Base-by-base conservation (phyloP, 2,113 vertebrate genomes). In the Tachysurus vachellii region DNA sequence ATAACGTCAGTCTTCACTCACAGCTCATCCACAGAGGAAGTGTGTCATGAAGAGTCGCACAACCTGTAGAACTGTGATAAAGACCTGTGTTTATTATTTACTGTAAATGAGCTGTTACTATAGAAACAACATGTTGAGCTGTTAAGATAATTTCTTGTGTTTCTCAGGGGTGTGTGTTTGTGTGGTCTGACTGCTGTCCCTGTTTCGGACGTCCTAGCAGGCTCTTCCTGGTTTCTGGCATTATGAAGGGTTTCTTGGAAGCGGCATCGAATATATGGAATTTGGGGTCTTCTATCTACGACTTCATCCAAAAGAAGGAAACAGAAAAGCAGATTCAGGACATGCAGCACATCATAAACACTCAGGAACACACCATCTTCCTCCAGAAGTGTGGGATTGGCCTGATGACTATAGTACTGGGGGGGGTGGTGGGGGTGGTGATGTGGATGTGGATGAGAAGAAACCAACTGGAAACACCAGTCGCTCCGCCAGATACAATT, bases 221-320 rank as follows among this genome's bases (percentile, higher is more conserved):
- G 0, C 44, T 47, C 71, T 47, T 0, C 19, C 71, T 75, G 68
- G 6, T 42, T 42, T 71, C 68, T 71, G 31, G 5, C 42, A 26
- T 1, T 6, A 75, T 75, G 71, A 75, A 47, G 44, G 5, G 1
- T 10, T 2, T 50, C 19, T 50, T 9, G 19, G 44, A 50, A 10
- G 0, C 2, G 0, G 11, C 2, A 11, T 12, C 0, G 3, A 5
- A 3, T 26, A 4, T 75, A 13, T 47, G 42, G 4, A 11, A 0
- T 6, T 0, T 26, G 0, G 44, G 10, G 9, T 0, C 4, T 5
- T 2, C 9, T 9, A 0, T 50, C 21, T 75, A 75, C 16, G 23
- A 71, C 9, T 42, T 42, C 68, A 42, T 0, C 16, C 31, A 71
- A 21, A 3, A 36, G 42, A 3, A 1, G 8, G 17, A 71, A 71